phyloP scores from a whole-genome alignment of 1,140 invertebrate genomes.

The Caenorhabditis tropicalis region DNA sequence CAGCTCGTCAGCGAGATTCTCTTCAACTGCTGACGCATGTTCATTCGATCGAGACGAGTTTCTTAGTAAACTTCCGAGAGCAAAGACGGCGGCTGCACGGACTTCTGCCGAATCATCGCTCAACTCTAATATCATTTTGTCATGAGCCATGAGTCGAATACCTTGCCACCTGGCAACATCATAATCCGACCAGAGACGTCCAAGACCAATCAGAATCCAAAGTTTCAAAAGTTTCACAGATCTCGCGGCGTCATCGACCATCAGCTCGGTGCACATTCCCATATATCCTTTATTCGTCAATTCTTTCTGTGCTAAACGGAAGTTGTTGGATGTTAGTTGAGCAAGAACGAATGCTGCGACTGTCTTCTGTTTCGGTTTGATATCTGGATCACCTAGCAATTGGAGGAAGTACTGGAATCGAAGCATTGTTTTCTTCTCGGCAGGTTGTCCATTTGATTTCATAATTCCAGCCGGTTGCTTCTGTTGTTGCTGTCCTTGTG shows the following conservation, averaged over 20 bases:
- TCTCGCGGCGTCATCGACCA: constrained; percentile 57
- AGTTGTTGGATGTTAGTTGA: constrained; percentile 69
- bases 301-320: constrained; percentile 66
- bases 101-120: constrained; percentile 69
- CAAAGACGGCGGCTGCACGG: constrained; percentile 69
- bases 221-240: constrained; percentile 78
- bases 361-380: constrained; percentile 56
- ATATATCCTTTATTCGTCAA: constrained; percentile 66
- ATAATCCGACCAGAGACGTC: constrained; percentile 90
- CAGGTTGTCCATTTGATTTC: not conserved
- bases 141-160: constrained; percentile 91
- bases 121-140: constrained; percentile 73
- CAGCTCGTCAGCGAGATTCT: constrained; percentile 66
- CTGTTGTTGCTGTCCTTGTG: not conserved
- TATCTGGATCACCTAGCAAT: constrained; percentile 72
- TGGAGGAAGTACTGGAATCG: constrained; percentile 68
- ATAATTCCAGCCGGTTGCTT: not conserved
- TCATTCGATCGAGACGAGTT: constrained; percentile 67
- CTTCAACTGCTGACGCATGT: constrained; percentile 63
- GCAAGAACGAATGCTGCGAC: constrained; percentile 71
- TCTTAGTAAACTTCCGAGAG: constrained; percentile 67
- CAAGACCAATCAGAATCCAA: constrained; percentile 91
- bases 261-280: constrained; percentile 65
- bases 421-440: constrained; percentile 34
- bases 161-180: constrained; percentile 93